Evolutionary conservation across 2,888 invertebrate species (phyloP), one percentile per base, ranked within the genome.

Genomic region (Andrena hattorfiana): DNA sequence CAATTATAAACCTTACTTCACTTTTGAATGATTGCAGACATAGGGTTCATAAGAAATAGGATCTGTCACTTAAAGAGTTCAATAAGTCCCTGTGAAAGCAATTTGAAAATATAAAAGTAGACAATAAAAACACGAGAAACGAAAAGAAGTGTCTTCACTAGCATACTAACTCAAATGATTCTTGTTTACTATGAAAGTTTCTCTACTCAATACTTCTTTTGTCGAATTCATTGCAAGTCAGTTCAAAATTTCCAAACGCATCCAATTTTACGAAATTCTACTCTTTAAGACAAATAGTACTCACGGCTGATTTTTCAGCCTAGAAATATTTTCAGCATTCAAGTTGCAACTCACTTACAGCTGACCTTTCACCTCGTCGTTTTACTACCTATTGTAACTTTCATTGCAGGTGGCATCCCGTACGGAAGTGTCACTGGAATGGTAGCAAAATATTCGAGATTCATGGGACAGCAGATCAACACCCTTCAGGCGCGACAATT

Each of bases 371-470:
- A 62, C 2, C 26, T 20, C n/a, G 6, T 0, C 5, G 6, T 2
- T 49, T 13, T 32, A 13, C 1, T 49, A 54, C 7, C 16, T 10
- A 28, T 30, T 60, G 35, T n/a, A 10, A 10, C n/a, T 54, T 13
- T 66, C 10, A 20, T 56, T 73, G 72, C 94, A 96, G 96, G 96
- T 83, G 96, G 96, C 0, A 96, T 96, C 54, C 96, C 96, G 0
- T 96, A 96, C 81, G 96, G 96, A 54, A 96, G 96, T 87, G 93
- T 96, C 86, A 95, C 95, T 62, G 96, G 96, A 0, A 95, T 95
- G 89, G 94, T 96, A 1, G 95, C 95, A 0, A 95, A 94, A 64
- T 95, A 94, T 86, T 95, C 81, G 35, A 77, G 86, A 69, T 81
- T 64, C 32, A 10, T 48, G 30, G 2, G 56, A 2, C 73, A 74